These are phyloP conservation scores for Pelmatolapia mariae DNA, from an alignment of 2,113 vertebrate species.

Conservation along the genomic window DNA sequence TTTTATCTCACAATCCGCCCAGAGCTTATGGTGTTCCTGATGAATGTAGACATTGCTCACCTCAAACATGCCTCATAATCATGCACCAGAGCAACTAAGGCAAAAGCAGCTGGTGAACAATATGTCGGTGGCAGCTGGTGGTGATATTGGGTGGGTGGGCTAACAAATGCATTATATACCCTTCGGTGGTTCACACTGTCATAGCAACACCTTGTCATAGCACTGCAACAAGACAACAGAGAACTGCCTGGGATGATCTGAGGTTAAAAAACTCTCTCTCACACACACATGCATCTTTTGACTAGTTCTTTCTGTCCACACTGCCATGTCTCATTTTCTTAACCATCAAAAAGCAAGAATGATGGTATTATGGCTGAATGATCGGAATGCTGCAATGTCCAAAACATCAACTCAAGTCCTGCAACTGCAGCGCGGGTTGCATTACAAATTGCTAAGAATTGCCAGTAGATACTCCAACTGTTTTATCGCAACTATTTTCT, in stretches of 20 bases:
- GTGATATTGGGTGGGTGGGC: neutral
- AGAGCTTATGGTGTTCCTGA: neutral
- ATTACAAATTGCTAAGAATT: neutral
- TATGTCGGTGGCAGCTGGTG: neutral
- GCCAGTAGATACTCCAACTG: neutral
- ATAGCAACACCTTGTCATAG: neutral
- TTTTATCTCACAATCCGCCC: neutral
- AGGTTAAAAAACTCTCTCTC: neutral
- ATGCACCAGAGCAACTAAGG: neutral
- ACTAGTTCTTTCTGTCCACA: neutral
- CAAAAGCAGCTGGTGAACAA: neutral
- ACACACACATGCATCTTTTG: neutral
- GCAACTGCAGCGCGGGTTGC: neutral
- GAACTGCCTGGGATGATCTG: neutral
- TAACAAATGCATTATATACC: neutral
- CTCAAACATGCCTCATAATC: neutral
- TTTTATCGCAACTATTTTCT: fast-evolving
- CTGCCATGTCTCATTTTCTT: neutral
- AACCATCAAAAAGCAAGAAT: neutral
- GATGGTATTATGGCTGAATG: neutral
- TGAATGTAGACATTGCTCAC: neutral
- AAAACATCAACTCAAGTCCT: neutral
- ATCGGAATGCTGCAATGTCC: neutral
- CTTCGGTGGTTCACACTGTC: neutral
- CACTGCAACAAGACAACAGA: neutral